Conservation (phyloP, 2,888 invertebrate species). For the Agelastica alni region DNA sequence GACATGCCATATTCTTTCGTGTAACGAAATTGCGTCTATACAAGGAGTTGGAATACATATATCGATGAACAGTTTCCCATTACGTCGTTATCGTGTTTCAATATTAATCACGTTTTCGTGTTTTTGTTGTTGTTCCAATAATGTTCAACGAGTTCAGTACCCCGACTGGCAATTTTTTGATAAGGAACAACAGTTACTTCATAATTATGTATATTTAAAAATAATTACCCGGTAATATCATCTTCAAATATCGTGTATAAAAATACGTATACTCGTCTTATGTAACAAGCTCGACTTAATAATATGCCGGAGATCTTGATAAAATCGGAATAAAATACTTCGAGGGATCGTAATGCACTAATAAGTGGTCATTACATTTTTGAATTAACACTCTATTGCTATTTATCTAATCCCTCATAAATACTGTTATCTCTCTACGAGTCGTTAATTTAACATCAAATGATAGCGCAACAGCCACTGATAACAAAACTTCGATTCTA, state of each 20-base stretch:
- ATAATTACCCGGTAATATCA: conserved; percentile 36
- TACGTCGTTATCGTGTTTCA: neutral
- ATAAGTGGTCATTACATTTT: conserved; percentile 32
- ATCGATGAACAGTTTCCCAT: too few relatives aligned
- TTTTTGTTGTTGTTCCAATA: conserved; percentile 25
- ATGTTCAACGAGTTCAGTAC: conserved; percentile 20
- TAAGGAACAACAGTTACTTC: conserved; percentile 30
- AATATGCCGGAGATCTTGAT: conserved; percentile 31
- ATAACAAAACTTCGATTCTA: too few relatives aligned
- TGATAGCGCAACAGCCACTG: too few relatives aligned
- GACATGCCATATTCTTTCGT: too few relatives aligned
- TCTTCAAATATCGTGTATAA: conserved; percentile 29
- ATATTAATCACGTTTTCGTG: neutral
- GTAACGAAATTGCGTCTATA: too few relatives aligned
- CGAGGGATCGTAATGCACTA: conserved; percentile 28
- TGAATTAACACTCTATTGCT: conserved; percentile 1
- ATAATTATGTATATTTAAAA: conserved; percentile 37
- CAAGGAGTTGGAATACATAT: too few relatives aligned
- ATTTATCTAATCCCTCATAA: conserved; percentile 1
- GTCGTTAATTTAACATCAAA: too few relatives aligned
- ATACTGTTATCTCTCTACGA: neutral
- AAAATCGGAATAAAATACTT: conserved; percentile 34
- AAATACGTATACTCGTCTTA: conserved; percentile 32
- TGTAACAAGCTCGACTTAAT: conserved; percentile 31
- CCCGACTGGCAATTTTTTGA: conserved; percentile 27